Evolutionary conservation across 2,797 vertebrate genomes (phyloP), one percentile per base, ranked within the genome.

Genomic region (Linurgus olivaceus): DNA sequence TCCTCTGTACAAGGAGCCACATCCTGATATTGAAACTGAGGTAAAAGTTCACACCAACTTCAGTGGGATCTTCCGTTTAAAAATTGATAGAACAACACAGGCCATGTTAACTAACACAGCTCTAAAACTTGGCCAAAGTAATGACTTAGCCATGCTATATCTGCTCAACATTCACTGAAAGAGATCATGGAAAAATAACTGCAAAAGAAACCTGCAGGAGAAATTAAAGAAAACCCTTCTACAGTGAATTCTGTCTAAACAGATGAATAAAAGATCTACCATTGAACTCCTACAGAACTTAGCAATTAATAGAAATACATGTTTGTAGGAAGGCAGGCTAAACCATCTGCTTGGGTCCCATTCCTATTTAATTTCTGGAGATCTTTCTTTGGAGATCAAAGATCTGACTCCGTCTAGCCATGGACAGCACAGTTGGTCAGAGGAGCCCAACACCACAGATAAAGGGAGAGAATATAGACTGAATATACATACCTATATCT

Each of bases 11-110:
- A 92, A 96, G 92, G 84, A 96, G 92, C 83, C 90, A 94, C 70
- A 95, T 96, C 95, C 96, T 97, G 94, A 93, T 91, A 97, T 95
- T 97, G 92, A 96, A 96, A 93, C 38, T 11, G 86, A 95, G 83
- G 80, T 67, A 92, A 94, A 95, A 95, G 95, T 94, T 95, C 95
- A 96, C 82, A 84, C 35, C 71, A 86, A 7, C 73, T 73, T 91
- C 71, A 63, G 80, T 58, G 68, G 67, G 90, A 93, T 96, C 92
- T 90, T 93, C 40, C 0, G 42, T 70, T 82, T 79, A 63, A 87
- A 63, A 86, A 76, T 11, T 63, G 63, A 55, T 35, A 88, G 59
- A n/a, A 88, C 77, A 81, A 91, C 23, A 48, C 1, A 5, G 44
- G 66, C 47, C 37, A 33, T 1, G 5, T 65, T 37, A 84, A 81